Conservation (phyloP, 2,113 vertebrate genomes). For the Perccottus glenii region DNA sequence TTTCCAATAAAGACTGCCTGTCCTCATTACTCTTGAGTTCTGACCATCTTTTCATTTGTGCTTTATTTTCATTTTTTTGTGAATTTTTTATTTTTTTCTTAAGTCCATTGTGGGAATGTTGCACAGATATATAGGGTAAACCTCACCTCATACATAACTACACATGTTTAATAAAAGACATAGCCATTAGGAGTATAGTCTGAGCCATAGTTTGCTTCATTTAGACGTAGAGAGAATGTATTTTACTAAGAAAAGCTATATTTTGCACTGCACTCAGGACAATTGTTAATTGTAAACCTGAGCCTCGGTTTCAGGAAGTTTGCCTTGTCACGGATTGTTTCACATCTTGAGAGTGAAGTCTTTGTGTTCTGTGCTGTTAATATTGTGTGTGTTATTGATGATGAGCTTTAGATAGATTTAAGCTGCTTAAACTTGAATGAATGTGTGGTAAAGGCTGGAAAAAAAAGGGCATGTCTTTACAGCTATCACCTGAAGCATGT, state of each 20-base stretch:
- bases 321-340: not conserved
- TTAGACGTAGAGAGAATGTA: conserved; percentile 68
- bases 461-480: conserved; percentile 14
- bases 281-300: conserved; percentile 48
- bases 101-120: conserved; percentile 28
- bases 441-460: conserved; percentile 11
- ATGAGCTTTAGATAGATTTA: conserved; percentile 35
- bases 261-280: conserved; percentile 69
- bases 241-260: conserved; percentile 77
- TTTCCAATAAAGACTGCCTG: conserved; percentile 86
- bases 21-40: conserved; percentile 81
- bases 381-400: conserved; percentile 7
- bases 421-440: conserved; percentile 37
- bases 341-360: conserved; percentile 4
- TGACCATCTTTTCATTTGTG: conserved; percentile 80
- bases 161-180: conserved; percentile 27
- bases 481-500: conserved; percentile 6
- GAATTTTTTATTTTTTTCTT: conserved; percentile 26
- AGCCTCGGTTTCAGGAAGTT: conserved; percentile 33
- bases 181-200: conserved; percentile 41
- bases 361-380: conserved; percentile 17
- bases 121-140: conserved; percentile 18
- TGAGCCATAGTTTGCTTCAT: conserved; percentile 66
- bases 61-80: conserved; percentile 29
- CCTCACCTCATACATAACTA: conserved; percentile 4